Base-by-base conservation (phyloP, 1,140 invertebrate species). In the Subanguina moxae region DNA sequence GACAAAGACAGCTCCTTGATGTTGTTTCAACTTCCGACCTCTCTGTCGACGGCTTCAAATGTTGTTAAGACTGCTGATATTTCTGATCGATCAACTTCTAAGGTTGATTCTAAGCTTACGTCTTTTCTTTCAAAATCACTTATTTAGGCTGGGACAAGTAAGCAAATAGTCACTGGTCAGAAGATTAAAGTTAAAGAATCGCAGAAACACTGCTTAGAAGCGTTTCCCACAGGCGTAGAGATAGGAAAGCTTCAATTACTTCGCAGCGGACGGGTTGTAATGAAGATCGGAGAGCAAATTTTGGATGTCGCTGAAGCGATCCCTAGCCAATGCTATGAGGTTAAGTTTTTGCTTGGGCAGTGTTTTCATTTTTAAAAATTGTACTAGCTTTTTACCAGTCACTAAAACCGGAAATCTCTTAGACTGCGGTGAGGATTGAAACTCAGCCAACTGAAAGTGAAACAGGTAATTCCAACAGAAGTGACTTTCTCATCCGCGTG, bases 211-310 rank as follows among this genome's bases (percentile, higher is more conserved):
- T 74, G 67, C 38, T 32, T 69, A 13, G 45, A 72, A 0, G 38
- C n/a, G 15, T 32, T 69, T 30, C 67, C 67, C 1, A 57, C 67
- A 23, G 69, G 69, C 23, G 52, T 42, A 17, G 21, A 59, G 42
- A 71, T 71, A 48, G 69, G 69, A 38, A 71, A 73, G 58, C 45
- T 71, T 38, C 69, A 71, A 64, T 42, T 71, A 62, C 43, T 74
- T 28, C 56, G 70, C 25, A 71, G 69, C 38, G 69, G 69, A 17
- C 28, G 57, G 42, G 70, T 52, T 25, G 59, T 71, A 30, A n/a
- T 71, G 56, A 71, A 71, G 25, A 71, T 71, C 25, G 69, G 67
- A 15, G 69, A 56, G 5, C 56, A 73, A 23, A 38, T 23, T 8
- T 72, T 71, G 57, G 71, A 71, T 43, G 46, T 71, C 23, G 56